A percentile compares a stretch with the other conserved stretches of the same genome.
phyloP scores from a whole-genome alignment of 2,113 vertebrate species.

The Caretta caretta region DNA sequence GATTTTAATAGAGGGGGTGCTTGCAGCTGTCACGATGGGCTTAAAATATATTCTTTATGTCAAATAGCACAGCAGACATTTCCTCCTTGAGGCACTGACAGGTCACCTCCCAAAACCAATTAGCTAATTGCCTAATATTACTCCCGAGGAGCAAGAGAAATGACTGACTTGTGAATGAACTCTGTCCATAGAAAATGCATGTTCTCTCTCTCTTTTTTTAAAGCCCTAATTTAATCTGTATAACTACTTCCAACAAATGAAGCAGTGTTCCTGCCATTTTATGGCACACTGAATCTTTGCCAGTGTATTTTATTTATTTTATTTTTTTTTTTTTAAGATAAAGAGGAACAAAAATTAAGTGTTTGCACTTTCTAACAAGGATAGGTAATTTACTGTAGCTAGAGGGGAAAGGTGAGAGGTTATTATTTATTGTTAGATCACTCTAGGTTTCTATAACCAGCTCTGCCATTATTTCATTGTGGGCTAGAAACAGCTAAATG shows the following conservation, averaged over 20 bases:
- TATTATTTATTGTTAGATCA: neutral
- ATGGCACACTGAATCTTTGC: neutral
- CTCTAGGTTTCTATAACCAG: neutral
- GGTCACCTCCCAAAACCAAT: constrained; percentile 81
- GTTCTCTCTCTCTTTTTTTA: constrained; percentile 51
- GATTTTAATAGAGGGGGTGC: constrained; percentile 58
- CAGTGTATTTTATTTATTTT: neutral
- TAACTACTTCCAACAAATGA: constrained; percentile 49
- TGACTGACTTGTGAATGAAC: constrained; percentile 71
- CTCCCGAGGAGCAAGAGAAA: constrained; percentile 74
- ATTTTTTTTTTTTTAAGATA: neutral
- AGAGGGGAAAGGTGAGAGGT: neutral
- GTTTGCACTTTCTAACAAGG: neutral
- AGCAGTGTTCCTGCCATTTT: constrained; percentile 42
- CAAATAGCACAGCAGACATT: constrained; percentile 64
- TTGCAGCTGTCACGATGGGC: constrained; percentile 57
- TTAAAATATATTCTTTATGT: constrained; percentile 72
- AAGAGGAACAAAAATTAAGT: constrained; percentile 16
- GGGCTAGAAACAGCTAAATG: neutral
- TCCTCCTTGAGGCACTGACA: constrained; percentile 69
- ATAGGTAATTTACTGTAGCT: neutral
- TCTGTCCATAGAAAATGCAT: constrained; percentile 68
- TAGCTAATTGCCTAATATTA: constrained; percentile 82
- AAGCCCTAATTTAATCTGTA: constrained; percentile 71
- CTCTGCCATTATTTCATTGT: neutral